Evolutionary conservation across 2,888 invertebrate species (phyloP), one percentile per base, ranked within the genome.

Genomic region (Cerastoderma edule): DNA sequence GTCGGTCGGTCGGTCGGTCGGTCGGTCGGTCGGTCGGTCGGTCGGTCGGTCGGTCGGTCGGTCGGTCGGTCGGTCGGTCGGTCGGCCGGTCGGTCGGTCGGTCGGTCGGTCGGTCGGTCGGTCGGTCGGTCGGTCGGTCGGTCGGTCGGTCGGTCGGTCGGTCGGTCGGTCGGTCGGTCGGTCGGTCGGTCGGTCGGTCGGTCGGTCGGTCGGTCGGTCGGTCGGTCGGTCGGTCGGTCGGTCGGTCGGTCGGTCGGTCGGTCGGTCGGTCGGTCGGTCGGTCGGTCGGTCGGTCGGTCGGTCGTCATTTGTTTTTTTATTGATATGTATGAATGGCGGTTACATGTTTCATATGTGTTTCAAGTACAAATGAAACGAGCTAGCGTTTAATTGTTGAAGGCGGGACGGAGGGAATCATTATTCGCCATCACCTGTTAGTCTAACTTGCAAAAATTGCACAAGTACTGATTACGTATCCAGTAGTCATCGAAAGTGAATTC

Each of bases 1-100:
- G 39, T 39, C 39, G 39, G 39, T 39, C 39, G 39, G 39, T 39
- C 39, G 39, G 39, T 39, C 39, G 39, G 39, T 39, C 39, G 39
- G 39, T 39, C 39, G 39, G 39, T 39, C 39, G 39, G 39, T 39
- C 39, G 39, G 39, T 39, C 39, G 39, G 39, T 39, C 39, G 39
- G 39, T 39, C 39, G 39, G 39, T 39, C 39, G 39, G 39, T 39
- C 39, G 39, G 39, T 39, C 39, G 39, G 39, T 39, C 39, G 39
- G 39, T 39, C 39, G 10, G 39, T 39, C 39, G 16, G 39, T 39
- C 39, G 16, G 39, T 39, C 39, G 16, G 39, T 39, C 39, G 16
- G 39, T 39, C 39, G 16, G 39, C 16, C 39, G 16, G 39, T 39
- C 39, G 16, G 39, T 39, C 39, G 16, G 39, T 39, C 39, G 16